These are phyloP conservation scores for Pristiophorus japonicus DNA, from an alignment of 2,113 vertebrate species.

Conservation along the genomic window DNA sequence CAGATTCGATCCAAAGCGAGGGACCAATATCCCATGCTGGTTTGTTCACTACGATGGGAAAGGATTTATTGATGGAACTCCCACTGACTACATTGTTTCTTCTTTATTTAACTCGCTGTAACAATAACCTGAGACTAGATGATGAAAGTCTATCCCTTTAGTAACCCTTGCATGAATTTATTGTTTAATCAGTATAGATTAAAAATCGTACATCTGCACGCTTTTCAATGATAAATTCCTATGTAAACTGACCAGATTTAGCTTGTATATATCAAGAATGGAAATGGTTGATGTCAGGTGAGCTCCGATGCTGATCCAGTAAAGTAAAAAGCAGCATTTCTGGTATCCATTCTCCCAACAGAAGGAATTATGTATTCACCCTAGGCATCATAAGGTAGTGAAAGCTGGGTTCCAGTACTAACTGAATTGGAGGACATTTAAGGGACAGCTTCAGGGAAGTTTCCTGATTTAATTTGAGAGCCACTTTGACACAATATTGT, in stretches of 20 bases:
- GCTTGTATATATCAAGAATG: neutral
- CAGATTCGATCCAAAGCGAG: slow-evolving; percentile 53
- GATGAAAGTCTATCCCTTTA: neutral
- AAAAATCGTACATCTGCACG: neutral
- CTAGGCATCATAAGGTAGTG: neutral
- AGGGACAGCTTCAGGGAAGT: neutral
- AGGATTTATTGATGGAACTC: slow-evolving; percentile 76
- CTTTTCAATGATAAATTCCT: neutral
- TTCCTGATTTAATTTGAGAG: neutral
- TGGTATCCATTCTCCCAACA: neutral
- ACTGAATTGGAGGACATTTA: neutral
- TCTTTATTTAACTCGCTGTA: slow-evolving; percentile 48
- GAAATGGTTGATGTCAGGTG: neutral
- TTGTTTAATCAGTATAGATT: neutral
- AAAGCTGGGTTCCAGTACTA: neutral
- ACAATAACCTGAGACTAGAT: neutral
- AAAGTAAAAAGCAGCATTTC: neutral
- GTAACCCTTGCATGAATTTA: neutral
- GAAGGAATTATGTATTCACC: neutral
- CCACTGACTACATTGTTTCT: slow-evolving; percentile 69
- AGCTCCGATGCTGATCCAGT: neutral
- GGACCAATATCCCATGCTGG: slow-evolving; percentile 75
- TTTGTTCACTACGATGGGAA: slow-evolving; percentile 79
- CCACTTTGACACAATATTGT: neutral
- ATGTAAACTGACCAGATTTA: neutral